Evolutionary conservation across 2,888 invertebrate genomes (phyloP).

Genomic region (Mimumesa dahlbomi): DNA sequence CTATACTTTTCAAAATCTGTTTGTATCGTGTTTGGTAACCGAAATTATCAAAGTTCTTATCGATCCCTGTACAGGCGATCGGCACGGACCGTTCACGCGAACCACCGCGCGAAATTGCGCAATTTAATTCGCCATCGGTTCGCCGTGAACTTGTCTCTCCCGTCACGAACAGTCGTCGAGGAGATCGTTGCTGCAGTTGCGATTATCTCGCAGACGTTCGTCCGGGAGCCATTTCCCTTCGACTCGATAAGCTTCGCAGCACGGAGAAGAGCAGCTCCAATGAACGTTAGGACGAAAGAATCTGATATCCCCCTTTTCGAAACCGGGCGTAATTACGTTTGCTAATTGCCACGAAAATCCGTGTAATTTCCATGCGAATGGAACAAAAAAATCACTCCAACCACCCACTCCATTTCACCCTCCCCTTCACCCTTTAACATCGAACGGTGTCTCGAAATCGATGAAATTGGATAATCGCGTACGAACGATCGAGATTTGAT

Average conservation of each 20-base stretch:
- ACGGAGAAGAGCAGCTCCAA: not conserved
- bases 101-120: not conserved
- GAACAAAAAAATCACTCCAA: no score
- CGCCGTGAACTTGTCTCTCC: not conserved
- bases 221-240: not conserved
- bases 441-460: no score
- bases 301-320: not conserved
- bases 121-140: not conserved
- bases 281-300: not conserved
- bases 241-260: not conserved
- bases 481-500: no score
- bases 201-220: not conserved
- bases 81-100: no score
- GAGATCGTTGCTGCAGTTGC: not conserved
- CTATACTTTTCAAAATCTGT: no score
- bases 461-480: no score
- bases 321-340: constrained; percentile 9
- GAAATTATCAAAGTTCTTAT: no score
- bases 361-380: no score
- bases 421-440: no score
- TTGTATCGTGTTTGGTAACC: no score
- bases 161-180: constrained; percentile 1
- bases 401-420: no score
- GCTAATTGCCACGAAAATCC: constrained; percentile 17
- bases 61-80: no score